phyloP scores from a whole-genome alignment of 2,113 vertebrate genomes.

The Ia io region DNA sequence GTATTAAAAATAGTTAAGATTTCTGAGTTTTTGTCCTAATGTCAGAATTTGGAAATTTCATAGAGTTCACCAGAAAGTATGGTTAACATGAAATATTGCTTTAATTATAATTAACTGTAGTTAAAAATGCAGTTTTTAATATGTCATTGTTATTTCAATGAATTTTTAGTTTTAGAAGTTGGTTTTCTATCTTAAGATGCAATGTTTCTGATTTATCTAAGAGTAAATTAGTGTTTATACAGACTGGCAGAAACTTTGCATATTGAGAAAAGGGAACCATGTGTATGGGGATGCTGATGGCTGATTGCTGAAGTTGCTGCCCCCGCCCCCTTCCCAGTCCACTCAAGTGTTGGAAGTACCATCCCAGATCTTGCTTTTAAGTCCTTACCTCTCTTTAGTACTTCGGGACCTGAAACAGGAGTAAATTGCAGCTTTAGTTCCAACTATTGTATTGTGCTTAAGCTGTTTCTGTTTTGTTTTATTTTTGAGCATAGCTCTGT shows the following conservation, averaged over 20 bases:
- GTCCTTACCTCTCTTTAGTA: background rate
- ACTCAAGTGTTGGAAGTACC: background rate
- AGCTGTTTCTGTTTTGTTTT: conserved; percentile 3
- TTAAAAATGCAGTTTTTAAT: conserved; percentile 31
- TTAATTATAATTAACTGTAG: background rate
- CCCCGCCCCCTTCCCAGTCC: background rate
- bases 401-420: conserved; percentile 16
- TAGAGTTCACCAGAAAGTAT: background rate
- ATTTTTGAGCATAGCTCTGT: background rate
- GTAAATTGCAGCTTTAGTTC: background rate
- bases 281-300: background rate
- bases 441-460: background rate
- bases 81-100: background rate
- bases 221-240: background rate
- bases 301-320: background rate
- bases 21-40: background rate
- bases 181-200: conserved; percentile 15
- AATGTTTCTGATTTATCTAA: background rate
- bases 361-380: background rate
- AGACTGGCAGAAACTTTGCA: background rate
- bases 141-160: conserved; percentile 22
- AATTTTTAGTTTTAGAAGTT: conserved; percentile 21
- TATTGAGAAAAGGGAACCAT: background rate
- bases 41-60: conserved; percentile 22
- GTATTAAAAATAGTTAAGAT: background rate